These are phyloP conservation scores for Isotomurus palustris DNA, from an alignment of 2,888 invertebrate species.

Conservation along the genomic window DNA sequence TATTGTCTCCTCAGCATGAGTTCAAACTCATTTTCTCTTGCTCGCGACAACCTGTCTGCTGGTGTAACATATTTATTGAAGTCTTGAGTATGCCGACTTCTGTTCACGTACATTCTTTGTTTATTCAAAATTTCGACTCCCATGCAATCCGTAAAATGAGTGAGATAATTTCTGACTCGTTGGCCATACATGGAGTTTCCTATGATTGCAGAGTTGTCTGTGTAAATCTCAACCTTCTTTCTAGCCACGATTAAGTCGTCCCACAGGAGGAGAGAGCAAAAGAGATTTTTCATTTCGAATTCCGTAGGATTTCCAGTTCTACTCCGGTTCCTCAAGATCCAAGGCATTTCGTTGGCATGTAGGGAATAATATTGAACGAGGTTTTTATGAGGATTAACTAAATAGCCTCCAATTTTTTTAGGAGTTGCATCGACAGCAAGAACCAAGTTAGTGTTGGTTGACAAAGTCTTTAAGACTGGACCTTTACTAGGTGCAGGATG, in stretches of 20 bases:
- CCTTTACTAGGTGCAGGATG: too few relatives aligned
- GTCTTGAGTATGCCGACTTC: not conserved
- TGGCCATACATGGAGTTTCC: not conserved
- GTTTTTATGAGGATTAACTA: conserved; percentile 12
- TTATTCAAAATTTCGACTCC: conserved; percentile 5
- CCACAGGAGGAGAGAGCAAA: conserved; percentile 20
- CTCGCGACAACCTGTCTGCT: conserved; percentile 14
- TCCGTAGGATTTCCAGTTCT: conserved; percentile 11
- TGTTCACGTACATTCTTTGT: not conserved
- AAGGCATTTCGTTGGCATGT: conserved; percentile 14
- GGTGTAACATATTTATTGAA: conserved; percentile 15
- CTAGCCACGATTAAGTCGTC: conserved; percentile 3
- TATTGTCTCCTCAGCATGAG: too few relatives aligned
- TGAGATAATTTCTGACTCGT: conserved; percentile 3
- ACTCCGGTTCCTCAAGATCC: conserved; percentile 7
- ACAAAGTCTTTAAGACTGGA: conserved; percentile 1
- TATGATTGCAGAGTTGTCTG: conserved; percentile 19
- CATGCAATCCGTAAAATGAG: conserved; percentile 16
- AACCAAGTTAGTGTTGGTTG: not conserved
- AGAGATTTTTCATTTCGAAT: conserved; percentile 27
- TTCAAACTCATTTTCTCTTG: not conserved
- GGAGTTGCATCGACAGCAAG: conserved; percentile 27
- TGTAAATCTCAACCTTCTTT: conserved; percentile 19
- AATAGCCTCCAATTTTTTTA: conserved; percentile 16
- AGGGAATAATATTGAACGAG: conserved; percentile 20